Evolutionary conservation across 2,797 vertebrate species (phyloP), one percentile per base, ranked within the genome.

Genomic region (Octomys mimax): DNA sequence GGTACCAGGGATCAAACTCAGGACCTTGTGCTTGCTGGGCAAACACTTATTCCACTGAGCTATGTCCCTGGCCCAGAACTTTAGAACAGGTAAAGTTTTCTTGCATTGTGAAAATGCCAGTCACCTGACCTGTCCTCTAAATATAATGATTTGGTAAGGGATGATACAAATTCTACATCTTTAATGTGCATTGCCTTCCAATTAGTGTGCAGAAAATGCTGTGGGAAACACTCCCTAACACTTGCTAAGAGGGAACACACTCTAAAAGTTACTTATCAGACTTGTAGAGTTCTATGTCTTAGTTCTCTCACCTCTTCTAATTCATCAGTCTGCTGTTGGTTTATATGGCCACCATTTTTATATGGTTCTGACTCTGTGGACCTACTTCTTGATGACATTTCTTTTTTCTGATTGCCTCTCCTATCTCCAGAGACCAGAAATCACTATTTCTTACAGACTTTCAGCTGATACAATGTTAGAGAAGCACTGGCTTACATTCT

Each of bases 281-380:
- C 24, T 54, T 33, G 5, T 21, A 75, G 13, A 78, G 36, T 62
- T 93, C 92, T 66, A 82, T 73, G 42, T 86, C 22, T 81, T 8
- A 81, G 24, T 79, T 21, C 21, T 92, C 39, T 93, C 31, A 78
- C 4, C 19, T 87, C 26, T 84, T 94, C 3, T 33, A n/a, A 66
- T 46, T 24, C 22, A 49, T 68, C 10, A 18, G 8, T 49, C 39
- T 18, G 59, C 21, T 42, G 52, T 59, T 66, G 66, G n/a, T 28
- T 4, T 13, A 19, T 49, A 22, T 9, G 39, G 79, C 36, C 11
- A 31, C 73, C 19, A 94, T 78, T 92, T 82, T 64, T 13, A 22
- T 70, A 79, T 73, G 78, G 24, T 92, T 88, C 49, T 93, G 12
- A 89, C 26, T 79, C 26, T 84, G 39, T 85, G 78, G 88, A 73